A percentile compares a stretch with the other conserved stretches of the same genome.
Conservation (phyloP, 2,113 vertebrate species). For the Thymallus thymallus region DNA sequence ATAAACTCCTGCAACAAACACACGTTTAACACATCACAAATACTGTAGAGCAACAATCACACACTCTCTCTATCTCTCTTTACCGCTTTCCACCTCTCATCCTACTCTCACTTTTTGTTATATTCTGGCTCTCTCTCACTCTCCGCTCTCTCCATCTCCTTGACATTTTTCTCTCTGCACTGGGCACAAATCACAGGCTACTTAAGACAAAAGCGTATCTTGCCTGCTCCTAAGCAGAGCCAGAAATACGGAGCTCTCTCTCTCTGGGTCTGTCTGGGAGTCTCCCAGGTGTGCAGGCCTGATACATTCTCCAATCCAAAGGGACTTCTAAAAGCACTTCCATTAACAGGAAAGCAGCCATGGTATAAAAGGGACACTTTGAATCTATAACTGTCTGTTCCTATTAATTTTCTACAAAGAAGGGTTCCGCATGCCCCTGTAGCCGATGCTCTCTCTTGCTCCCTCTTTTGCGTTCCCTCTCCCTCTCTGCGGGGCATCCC, state of each 20-base stretch:
- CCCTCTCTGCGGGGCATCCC: constrained; percentile 42
- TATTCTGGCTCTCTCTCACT: background rate
- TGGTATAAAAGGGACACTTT: constrained; percentile 66
- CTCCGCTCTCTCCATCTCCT: constrained; percentile 34
- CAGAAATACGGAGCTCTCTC: constrained; percentile 55
- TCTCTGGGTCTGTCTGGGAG: constrained; percentile 32
- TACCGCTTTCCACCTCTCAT: background rate
- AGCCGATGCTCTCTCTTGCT: constrained; percentile 17
- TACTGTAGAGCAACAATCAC: background rate
- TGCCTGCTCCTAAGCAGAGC: constrained; percentile 6
- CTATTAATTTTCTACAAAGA: constrained; percentile 74
- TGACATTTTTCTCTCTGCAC: background rate
- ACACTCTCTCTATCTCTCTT: constrained; percentile 13
- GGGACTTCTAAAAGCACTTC: constrained; percentile 74
- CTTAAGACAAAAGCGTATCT: constrained; percentile 69
- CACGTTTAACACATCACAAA: background rate
- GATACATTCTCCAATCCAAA: constrained; percentile 63
- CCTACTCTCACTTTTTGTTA: background rate
- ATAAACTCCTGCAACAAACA: constrained; percentile 87
- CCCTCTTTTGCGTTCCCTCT: constrained; percentile 26
- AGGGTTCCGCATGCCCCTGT: constrained; percentile 50
- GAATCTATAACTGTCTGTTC: constrained; percentile 72
- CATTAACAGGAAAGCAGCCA: constrained; percentile 68
- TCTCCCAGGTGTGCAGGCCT: constrained; percentile 68
- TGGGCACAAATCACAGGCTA: constrained; percentile 68